Evolutionary conservation across 2,797 vertebrate species (phyloP), one percentile per base, ranked within the genome.

Genomic region (Scolopax bukidnonensis): DNA sequence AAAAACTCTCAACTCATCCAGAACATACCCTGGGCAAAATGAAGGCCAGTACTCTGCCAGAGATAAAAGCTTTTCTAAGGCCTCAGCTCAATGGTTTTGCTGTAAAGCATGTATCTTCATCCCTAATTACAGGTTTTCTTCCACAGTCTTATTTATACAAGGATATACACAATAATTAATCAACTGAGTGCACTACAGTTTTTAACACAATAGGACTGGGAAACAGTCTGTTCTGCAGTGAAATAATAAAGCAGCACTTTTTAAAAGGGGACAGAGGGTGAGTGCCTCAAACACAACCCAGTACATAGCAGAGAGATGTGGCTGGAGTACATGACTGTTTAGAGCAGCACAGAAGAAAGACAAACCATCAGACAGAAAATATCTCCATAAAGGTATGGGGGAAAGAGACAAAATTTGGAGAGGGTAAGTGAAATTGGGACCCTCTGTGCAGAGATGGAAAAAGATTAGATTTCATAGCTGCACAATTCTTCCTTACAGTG

Each of bases 221-320:
- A 78, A 85, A 70, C 7, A 50, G 0, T 28, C 38, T 84, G 63
- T 82, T 77, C 57, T 45, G 28, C 64, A 60, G 56, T 60, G 45
- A 90, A 87, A 84, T 27, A 70, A 90, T 43, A 84, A 84, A 64
- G 50, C n/a, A 50, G 28, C n/a, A 78, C 60, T 95, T 68, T 65
- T 32, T 30, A 70, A 89, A 59, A 60, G 3, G 16, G 32, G 50
- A 83, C 47, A 69, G 60, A 84, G 24, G 6, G 60, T 27, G 67
- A 85, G 24, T 10, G 48, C 25, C 68, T 84, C 50, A 85, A 67
- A 57, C 20, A 23, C 28, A 83, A 57, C 20, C 56, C 41, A 53
- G 61, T 17, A 75, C n/a, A 9, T 3, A 70, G 45, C 16, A 79
- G 5, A 40, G 24, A 77, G 33, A 73, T 19, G 11, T 24, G n/a